Evolutionary conservation across 1,140 invertebrate genomes (phyloP).

Genomic region (Diorhabda elongata): DNA sequence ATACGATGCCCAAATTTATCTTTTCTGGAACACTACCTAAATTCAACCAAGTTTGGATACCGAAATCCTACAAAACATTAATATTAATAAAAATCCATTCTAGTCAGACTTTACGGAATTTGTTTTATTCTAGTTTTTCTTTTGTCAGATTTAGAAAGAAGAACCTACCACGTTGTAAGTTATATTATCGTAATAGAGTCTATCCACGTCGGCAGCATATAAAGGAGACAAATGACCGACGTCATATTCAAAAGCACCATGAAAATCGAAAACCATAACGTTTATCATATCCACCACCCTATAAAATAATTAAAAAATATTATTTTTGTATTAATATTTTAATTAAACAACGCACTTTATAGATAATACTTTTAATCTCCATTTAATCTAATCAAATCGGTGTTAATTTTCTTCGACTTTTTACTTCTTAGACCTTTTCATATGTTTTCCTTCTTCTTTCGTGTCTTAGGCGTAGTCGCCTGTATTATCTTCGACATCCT

Average conservation of each 20-base stretch:
- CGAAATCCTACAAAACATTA: slow-evolving; percentile 22
- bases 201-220: slow-evolving; percentile 49
- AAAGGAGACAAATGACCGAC: slow-evolving; percentile 58
- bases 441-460: too few relatives aligned
- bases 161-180: slow-evolving; percentile 44
- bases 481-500: too few relatives aligned
- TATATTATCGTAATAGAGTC: slow-evolving; percentile 36
- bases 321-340: too few relatives aligned
- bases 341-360: too few relatives aligned
- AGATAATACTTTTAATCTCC: too few relatives aligned
- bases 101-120: too few relatives aligned
- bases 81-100: neutral
- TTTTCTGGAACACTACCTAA: slow-evolving; percentile 53
- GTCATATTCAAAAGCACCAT: slow-evolving; percentile 58
- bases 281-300: slow-evolving; percentile 60
- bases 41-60: slow-evolving; percentile 42
- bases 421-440: too few relatives aligned
- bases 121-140: neutral
- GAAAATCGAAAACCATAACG: slow-evolving; percentile 66
- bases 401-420: too few relatives aligned
- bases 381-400: too few relatives aligned
- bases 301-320: slow-evolving; percentile 15
- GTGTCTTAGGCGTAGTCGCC: too few relatives aligned
- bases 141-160: neutral
- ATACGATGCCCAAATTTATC: slow-evolving; percentile 60